phyloP scores from a whole-genome alignment of 64 coral and sea anemone genomes.

The Anthopleura sola region DNA sequence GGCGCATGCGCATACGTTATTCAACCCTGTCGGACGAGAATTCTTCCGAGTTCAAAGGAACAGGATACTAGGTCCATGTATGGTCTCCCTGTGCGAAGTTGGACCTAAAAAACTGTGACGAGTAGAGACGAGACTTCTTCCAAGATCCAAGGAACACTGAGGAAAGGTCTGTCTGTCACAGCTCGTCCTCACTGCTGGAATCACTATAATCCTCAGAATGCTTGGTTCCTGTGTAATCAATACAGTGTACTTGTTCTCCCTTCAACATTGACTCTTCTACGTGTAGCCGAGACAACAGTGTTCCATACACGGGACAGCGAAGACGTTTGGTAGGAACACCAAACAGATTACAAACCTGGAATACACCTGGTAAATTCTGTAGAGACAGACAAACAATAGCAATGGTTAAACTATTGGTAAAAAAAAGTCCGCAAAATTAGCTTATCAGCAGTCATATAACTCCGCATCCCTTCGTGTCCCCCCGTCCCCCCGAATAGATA shows the following conservation, averaged over 20 bases:
- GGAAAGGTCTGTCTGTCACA: background rate
- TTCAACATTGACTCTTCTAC: slow-evolving; percentile 59
- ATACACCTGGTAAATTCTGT: background rate
- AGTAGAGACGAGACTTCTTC: no score
- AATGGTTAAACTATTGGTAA: background rate
- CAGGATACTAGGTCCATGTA: no score
- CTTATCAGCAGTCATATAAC: no score
- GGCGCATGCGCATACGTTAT: no score
- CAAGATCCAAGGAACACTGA: no score
- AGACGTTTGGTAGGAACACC: slow-evolving; percentile 1
- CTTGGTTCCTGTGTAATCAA: slow-evolving; percentile 36
- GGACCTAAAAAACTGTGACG: no score
- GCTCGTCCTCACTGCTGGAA: slow-evolving; percentile 38
- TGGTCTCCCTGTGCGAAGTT: no score
- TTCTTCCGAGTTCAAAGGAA: background rate
- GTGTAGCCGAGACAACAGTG: slow-evolving; percentile 39
- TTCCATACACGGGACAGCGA: slow-evolving; percentile 22
- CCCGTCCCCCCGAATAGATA: background rate
- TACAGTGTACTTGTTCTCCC: slow-evolving; percentile 43
- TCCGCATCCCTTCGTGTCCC: no score
- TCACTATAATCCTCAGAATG: slow-evolving; percentile 31
- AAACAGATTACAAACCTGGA: background rate
- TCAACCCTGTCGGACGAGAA: no score
- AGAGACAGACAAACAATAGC: background rate
- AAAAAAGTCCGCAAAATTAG: background rate